A percentile compares a stretch with the other conserved stretches of the same genome.
Conservation (phyloP, 2,888 invertebrate species). For the Drosophila pseudotalamancana region DNA sequence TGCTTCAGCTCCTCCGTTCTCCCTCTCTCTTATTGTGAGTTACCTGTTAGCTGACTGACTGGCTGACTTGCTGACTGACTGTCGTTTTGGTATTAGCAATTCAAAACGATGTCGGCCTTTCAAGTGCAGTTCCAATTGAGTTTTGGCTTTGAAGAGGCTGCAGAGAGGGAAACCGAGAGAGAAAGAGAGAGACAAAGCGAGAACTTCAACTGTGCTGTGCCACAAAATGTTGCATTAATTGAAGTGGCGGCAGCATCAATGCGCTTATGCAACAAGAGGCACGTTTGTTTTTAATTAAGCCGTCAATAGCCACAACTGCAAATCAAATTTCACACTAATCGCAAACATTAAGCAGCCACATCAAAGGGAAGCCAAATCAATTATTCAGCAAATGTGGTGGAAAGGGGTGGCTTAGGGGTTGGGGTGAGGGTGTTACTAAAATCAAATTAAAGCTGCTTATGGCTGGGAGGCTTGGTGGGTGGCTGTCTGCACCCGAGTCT, state of each 20-base stretch:
- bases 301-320: not conserved
- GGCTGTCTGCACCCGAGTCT: constrained; percentile 5
- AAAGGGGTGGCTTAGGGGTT: not conserved
- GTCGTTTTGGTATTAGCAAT: constrained; percentile 61
- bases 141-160: constrained; percentile 39
- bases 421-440: constrained; percentile 18
- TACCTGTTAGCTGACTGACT: constrained; percentile 14
- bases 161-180: not conserved
- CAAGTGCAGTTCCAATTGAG: constrained; percentile 50
- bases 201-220: not conserved
- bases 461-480: too few relatives aligned
- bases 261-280: constrained; percentile 22
- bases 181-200: not conserved
- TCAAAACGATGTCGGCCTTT: constrained; percentile 57
- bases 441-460: constrained; percentile 54
- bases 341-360: constrained; percentile 50
- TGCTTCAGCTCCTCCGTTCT: not conserved
- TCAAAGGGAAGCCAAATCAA: constrained; percentile 57
- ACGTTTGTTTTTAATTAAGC: constrained; percentile 51
- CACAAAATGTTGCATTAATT: constrained; percentile 68
- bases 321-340: constrained; percentile 62
- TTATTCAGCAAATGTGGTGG: constrained; percentile 23
- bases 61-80: not conserved
- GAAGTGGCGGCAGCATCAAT: constrained; percentile 54
- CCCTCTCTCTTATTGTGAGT: not conserved